Base-by-base conservation (phyloP, 2,113 vertebrate genomes). In the Caloenas nicobarica region DNA sequence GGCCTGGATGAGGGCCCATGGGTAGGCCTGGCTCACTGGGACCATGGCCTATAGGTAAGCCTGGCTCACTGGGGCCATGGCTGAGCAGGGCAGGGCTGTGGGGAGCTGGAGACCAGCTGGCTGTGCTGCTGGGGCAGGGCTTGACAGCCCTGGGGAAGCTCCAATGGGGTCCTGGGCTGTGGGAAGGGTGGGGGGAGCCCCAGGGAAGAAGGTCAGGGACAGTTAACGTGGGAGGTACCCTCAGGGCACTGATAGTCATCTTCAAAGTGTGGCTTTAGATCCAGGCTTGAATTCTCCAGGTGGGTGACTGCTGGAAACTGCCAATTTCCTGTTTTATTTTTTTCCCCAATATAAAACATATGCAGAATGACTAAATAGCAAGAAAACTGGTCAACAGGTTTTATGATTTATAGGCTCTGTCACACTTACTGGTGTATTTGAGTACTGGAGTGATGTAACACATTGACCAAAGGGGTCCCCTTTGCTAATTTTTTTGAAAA, bases 1-100 rank as follows among this genome's bases (percentile, higher is more conserved):
- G 12, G 15, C 11, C 8, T 6, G 4, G 44, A 38, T 0, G 2
- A 44, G 5, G n/a, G 11, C 2, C 28, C 2, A 1, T 9, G 44
- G 29, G 5, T 26, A 8, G 29, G 10, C 40, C 40, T 40, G 40
- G 40, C 40, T 40, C 40, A 40, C 40, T 40, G 40, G 40, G 13
- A 40, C 40, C 40, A 40, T 40, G 40, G 13, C 40, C 40, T 11
- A 14, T 17, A 44, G 42, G 42, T 44, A 44, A 7, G 13, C 15
- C 11, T 28, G 53, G 23, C 26, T 64, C 2, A 0, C 42, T 4
- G 10, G 17, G 16, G 8, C 31, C 31, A 11, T 8, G 28, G 38
- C 31, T 38, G 28, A 26, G 25, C 53, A 81, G 29, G 21, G 29
- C 19, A 72, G 38, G 69, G 19, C 48, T 72, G 48, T 64, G 31